A percentile compares a stretch with the other conserved stretches of the same genome.
phyloP scores from a whole-genome alignment of 2,797 vertebrate species.

The Oreonectes daqikongensis region DNA sequence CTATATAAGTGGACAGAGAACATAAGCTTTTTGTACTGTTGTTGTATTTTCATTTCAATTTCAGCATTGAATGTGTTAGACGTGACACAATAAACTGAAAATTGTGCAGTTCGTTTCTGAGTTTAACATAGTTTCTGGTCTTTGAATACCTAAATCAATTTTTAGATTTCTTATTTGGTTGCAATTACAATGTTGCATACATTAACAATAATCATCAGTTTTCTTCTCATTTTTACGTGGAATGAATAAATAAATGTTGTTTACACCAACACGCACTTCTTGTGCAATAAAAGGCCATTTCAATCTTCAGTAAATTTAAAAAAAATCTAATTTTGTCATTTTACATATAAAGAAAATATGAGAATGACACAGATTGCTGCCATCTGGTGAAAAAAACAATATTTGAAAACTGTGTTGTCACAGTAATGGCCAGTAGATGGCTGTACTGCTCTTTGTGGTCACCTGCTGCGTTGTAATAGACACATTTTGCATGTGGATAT shows the following conservation, averaged over 20 bases:
- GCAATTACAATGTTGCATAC: not conserved
- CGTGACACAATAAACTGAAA: not conserved
- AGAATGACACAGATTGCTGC: too few species aligned
- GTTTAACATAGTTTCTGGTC: not conserved
- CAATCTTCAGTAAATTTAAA: too few species aligned
- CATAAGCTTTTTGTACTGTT: constrained; percentile 72
- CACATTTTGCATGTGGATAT: not conserved
- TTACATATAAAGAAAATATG: too few species aligned
- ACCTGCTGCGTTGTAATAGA: not conserved
- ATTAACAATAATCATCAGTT: too few species aligned
- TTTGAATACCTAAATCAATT: too few species aligned
- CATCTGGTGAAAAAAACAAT: not conserved
- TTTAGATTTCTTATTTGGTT: too few species aligned
- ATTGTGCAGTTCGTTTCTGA: not conserved
- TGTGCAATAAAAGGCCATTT: too few species aligned
- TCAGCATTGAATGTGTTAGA: not conserved
- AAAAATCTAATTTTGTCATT: too few species aligned
- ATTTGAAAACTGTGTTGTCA: not conserved
- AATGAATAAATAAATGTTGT: too few species aligned
- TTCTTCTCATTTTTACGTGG: too few species aligned
- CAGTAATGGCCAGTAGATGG: not conserved
- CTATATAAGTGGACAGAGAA: constrained; percentile 73
- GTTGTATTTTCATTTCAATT: not conserved
- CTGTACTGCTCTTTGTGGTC: not conserved
- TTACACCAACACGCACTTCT: not conserved